Base-by-base conservation (phyloP, 2,797 vertebrate genomes). In the Etheostoma nigrum region DNA sequence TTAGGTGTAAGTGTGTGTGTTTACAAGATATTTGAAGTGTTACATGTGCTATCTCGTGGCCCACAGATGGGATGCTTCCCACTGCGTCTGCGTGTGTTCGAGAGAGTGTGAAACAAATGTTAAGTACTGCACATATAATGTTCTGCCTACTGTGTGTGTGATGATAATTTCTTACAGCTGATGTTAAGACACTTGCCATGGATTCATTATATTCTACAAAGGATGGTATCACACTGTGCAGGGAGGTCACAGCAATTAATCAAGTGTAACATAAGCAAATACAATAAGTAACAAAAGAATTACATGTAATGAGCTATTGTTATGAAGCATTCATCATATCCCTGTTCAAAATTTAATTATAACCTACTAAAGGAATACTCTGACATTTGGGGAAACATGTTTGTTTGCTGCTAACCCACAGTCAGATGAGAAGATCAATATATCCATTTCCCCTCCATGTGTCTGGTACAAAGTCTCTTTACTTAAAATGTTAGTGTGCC, bases 51-150 rank as follows among this genome's bases (percentile, higher is more conserved):
- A 65, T 85, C 68, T 76, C 70, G 67, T 72, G 61, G 66, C 30
- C 30, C 72, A 52, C 86, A 74, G 74, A 86, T 74, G 62, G 74
- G 51, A 0, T 40, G 53, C 72, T 81, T 83, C 82, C 78, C 71
- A 82, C 62, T 61, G 74, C 1, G 23, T 59, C 42, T 81, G 57
- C 5, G n/a, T 76, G 72, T 19, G 45, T 61, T 48, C 40, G 74
- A 60, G 66, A 44, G 67, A 49, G 61, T 67, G 75, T 62, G 44
- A 58, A 77, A 40, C 49, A 61, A 86, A 75, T 74, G 81, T 76
- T 69, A 79, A 82, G 52, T 58, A 67, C 48, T 10, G 48, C 49
- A 60, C 3, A 6, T 67, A 54, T 55, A 44, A 48, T 55, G 57
- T 70, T 77, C 55, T 74, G 18, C 63, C 55, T 45, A 60, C 49